Percentiles rank a stretch among this genome's conserved stretches.
These are phyloP conservation scores for Penaeus monodon DNA, from an alignment of 2,888 invertebrate species.

Conservation along the genomic window DNA sequence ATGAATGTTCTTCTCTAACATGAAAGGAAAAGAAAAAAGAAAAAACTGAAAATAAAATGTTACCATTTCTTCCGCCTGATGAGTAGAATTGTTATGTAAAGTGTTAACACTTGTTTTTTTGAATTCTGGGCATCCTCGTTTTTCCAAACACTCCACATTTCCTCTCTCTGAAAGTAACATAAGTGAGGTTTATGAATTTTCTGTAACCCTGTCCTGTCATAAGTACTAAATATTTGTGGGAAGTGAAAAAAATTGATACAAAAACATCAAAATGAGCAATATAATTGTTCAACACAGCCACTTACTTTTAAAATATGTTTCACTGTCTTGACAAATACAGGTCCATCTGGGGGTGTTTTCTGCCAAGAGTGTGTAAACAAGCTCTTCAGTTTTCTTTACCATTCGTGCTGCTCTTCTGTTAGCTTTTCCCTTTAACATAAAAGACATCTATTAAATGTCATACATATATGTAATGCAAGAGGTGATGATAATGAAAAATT, in stretches of 20 bases:
- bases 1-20: no score
- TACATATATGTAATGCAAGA: neutral
- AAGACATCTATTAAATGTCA: constrained; percentile 59
- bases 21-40: no score
- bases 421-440: constrained; percentile 84
- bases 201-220: no score
- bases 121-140: constrained; percentile 91
- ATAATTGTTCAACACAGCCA: no score
- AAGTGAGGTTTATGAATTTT: neutral
- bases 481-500: no score
- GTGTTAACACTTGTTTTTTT: constrained; percentile 74
- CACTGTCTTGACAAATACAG: constrained; percentile 85
- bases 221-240: no score
- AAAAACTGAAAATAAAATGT: neutral
- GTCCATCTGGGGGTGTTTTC: constrained; percentile 95
- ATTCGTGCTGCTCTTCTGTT: constrained; percentile 86
- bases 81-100: constrained; percentile 51
- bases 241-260: no score
- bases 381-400: constrained; percentile 84
- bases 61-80: constrained; percentile 70
- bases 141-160: constrained; percentile 98
- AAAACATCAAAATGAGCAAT: no score
- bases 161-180: constrained; percentile 78
- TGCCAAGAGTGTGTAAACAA: constrained; percentile 82
- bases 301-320: constrained; percentile 81